These are phyloP conservation scores for Micronisus gabar DNA, from an alignment of 2,113 vertebrate genomes.

Conservation along the genomic window DNA sequence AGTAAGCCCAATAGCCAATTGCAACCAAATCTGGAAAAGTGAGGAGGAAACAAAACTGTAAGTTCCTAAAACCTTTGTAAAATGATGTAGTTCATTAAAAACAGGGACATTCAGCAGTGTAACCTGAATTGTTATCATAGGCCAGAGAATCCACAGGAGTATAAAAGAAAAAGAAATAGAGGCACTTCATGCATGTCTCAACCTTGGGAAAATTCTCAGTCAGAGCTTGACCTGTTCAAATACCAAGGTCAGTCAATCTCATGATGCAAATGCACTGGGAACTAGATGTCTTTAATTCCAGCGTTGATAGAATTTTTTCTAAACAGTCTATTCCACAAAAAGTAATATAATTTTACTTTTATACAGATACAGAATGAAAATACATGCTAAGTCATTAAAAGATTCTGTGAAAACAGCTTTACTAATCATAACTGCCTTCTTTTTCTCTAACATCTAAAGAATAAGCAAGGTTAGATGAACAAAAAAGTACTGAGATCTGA, in stretches of 20 bases:
- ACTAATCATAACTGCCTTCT: neutral
- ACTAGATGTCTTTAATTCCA: neutral
- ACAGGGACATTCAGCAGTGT: neutral
- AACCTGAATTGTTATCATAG: neutral
- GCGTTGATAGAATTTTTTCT: neutral
- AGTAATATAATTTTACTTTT: neutral
- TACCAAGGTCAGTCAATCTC: neutral
- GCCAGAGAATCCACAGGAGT: neutral
- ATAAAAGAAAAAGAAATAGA: neutral
- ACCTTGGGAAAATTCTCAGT: neutral
- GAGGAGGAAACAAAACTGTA: neutral
- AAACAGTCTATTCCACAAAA: neutral
- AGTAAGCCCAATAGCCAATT: neutral
- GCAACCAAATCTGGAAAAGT: neutral
- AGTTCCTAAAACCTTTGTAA: neutral
- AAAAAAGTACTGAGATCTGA: neutral
- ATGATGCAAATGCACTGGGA: neutral
- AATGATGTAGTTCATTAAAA: neutral
- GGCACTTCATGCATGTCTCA: neutral
- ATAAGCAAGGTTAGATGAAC: neutral
- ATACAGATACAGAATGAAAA: neutral
- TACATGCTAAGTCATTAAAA: neutral
- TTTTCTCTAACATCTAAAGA: neutral
- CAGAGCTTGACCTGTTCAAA: neutral
- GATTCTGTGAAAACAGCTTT: neutral